A percentile compares a stretch with the other conserved stretches of the same genome.
Conservation (phyloP, 2,113 vertebrate genomes). For the Taxidea taxus region DNA sequence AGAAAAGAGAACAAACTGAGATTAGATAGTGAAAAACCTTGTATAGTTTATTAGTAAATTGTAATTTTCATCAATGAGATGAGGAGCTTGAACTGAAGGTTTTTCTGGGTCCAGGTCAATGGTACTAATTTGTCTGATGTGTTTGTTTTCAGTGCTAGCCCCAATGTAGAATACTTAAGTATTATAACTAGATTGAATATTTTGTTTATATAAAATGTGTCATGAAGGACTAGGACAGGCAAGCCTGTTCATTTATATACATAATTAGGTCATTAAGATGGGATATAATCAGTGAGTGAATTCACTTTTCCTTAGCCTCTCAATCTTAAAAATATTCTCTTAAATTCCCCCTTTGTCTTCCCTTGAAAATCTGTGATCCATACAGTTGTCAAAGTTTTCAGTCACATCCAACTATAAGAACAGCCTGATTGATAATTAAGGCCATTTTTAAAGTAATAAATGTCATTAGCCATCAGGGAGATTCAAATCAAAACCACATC, state of each 20-base stretch:
- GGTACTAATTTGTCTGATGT: background rate
- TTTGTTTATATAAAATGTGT: background rate
- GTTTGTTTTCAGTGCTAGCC: background rate
- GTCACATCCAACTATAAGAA: background rate
- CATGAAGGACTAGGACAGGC: background rate
- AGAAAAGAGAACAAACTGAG: background rate
- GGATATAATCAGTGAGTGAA: background rate
- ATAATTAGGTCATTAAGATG: background rate
- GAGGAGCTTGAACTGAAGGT: background rate
- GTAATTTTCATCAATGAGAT: background rate
- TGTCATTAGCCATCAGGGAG: too few relatives aligned
- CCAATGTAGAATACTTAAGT: background rate
- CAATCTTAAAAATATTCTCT: background rate
- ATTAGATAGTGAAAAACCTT: background rate
- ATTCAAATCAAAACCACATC: too few relatives aligned
- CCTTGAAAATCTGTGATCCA: background rate
- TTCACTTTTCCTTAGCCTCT: background rate
- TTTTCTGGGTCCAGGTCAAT: background rate
- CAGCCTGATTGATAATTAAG: background rate
- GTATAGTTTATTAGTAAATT: background rate
- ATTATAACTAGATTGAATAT: background rate
- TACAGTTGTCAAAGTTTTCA: background rate
- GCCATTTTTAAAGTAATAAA: background rate
- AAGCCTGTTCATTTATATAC: background rate
- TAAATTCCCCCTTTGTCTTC: background rate